These are phyloP conservation scores for Chymomyza costata DNA, from an alignment of 1,140 invertebrate species.

Conservation along the genomic window DNA sequence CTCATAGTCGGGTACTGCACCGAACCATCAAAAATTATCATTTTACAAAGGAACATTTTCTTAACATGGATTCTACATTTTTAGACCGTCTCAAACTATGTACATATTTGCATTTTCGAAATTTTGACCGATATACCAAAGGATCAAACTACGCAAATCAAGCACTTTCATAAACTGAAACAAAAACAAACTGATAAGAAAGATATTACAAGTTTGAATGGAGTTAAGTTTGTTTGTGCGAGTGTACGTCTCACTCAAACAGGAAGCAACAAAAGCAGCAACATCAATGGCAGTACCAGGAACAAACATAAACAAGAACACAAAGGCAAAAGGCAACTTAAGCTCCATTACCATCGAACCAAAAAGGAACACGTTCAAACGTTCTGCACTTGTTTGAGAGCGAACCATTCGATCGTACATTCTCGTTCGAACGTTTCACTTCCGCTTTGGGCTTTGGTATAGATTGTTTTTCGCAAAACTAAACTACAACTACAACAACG, in stretches of 20 bases:
- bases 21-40: too few relatives aligned
- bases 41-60: too few relatives aligned
- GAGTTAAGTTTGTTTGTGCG: not conserved
- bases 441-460: slow-evolving; percentile 66
- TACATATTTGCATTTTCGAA: too few relatives aligned
- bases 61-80: too few relatives aligned
- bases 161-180: too few relatives aligned
- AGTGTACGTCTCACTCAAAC: slow-evolving; percentile 23
- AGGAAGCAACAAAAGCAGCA: slow-evolving; percentile 41
- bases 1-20: too few relatives aligned
- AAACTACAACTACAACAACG: slow-evolving; percentile 13
- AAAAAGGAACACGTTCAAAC: slow-evolving; percentile 42
- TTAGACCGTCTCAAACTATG: too few relatives aligned
- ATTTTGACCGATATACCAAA: too few relatives aligned
- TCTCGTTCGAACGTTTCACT: slow-evolving; percentile 48
- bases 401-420: slow-evolving; percentile 32
- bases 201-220: too few relatives aligned
- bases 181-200: slow-evolving; percentile 47
- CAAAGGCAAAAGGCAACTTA: too few relatives aligned
- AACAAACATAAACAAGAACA: slow-evolving; percentile 21
- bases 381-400: slow-evolving; percentile 54
- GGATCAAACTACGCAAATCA: too few relatives aligned
- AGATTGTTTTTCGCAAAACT: slow-evolving; percentile 32
- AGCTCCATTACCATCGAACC: slow-evolving; percentile 26
- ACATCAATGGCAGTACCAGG: slow-evolving; percentile 8